Base-by-base conservation (phyloP, 2,113 vertebrate species). In the Oreotrochilus melanogaster region DNA sequence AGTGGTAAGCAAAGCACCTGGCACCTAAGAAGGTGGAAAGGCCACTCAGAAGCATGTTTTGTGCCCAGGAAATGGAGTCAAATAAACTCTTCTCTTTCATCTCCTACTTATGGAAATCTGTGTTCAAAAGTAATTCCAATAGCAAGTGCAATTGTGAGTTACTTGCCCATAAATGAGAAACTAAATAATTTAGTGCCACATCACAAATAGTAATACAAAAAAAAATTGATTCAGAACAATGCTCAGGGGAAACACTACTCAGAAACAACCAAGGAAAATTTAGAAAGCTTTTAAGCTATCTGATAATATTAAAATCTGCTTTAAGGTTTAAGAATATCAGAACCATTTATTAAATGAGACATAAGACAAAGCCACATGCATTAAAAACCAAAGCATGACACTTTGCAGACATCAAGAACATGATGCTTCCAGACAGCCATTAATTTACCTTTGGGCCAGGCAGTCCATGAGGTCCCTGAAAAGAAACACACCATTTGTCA, bases 401-500 rank as follows among this genome's bases (percentile, higher is more conserved):
- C 37, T 84, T 90, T 3, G 8, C 56, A 82, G 60, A 56, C 42
- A 85, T 35, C 19, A 74, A 72, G 31, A 69, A 60, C 39, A 43
- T 0, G 2, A 54, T 33, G 80, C 37, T 78, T 90, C 61, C 66
- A 85, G 80, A 85, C 23, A 93, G 71, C 21, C 72, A 81, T 60
- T 82, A 72, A 86, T 86, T 98, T 99, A 99, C 99, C 99, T 99
- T 99, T 92, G 99, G 98, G 95, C 99, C 99, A 93, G 99, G 98
- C 91, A 99, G 98, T 95, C 99, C 99, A 94, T 99, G 99, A 64
- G 99, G 99, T 93, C 99, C 99, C 99, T 99, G 95, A 91, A 98
- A 98, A 97, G 81, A 80, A 96, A 97, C 78, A 92, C 35, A 85
- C 33, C 9, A 73, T 78, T 93, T 96, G 94, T 92, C 67, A 95